Base-by-base conservation (phyloP, 2,113 vertebrate species). In the Mungos mungo region DNA sequence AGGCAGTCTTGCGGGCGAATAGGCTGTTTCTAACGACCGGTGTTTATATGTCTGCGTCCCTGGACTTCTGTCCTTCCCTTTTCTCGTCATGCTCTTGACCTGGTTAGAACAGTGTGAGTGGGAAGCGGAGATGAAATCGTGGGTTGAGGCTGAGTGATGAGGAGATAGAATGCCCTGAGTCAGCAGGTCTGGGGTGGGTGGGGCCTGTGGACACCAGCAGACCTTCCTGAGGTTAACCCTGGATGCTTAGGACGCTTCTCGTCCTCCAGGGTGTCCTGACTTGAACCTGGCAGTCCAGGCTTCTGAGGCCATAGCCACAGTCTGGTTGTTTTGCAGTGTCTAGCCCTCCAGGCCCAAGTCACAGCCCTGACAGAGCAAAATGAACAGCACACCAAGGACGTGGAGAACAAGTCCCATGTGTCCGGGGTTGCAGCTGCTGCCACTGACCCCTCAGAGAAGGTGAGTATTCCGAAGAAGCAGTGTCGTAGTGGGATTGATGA, bases 401-500 rank as follows among this genome's bases (percentile, higher is more conserved):
- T 99, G 91, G 97, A 99, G 98, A 97, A 68, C 45, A 92, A 96
- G 72, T 57, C 81, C 76, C 23, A 98, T 98, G 88, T 76, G 88
- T 86, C 80, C 18, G 92, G 65, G 81, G 31, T 31, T 0, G 25
- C 88, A 95, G 45, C 97, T 52, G 82, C 95, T 10, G 96, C 94
- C 52, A 27, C 90, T 52, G 98, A 99, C 96, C 98, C 99, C 3
- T 98, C 98, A 6, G 99, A 99, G 97, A 99, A 99, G 98, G 99
- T 99, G 95, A 98, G 98, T 12, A 47, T 82, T 86, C 69, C 19
- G 7, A 31, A 72, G 92, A 4, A 77, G 25, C 9, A 18, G 3
- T 5, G 9, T 77, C 50, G 23, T 35, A 12, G 41, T 16, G 76
- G 23, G 7, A 18, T 21, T 7, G 6, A 19, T 74, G 18, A 72